phyloP scores from a whole-genome alignment of 2,113 vertebrate genomes.

The Miniopterus natalensis region DNA sequence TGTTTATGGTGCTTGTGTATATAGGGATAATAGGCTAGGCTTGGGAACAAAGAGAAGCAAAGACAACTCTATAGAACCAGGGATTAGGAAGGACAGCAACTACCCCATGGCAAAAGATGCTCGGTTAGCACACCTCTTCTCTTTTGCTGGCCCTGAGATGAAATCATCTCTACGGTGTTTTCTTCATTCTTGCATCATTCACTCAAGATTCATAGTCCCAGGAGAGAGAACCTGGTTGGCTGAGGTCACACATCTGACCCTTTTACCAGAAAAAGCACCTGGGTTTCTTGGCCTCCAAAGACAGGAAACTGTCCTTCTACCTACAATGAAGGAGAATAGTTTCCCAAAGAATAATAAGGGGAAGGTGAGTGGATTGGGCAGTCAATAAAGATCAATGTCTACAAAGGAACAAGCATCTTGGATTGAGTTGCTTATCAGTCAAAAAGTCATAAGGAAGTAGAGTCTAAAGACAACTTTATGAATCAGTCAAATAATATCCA shows the following conservation, averaged over 20 bases:
- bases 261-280: neutral
- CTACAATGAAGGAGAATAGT: neutral
- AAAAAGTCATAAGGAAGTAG: neutral
- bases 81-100: neutral
- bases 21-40: neutral
- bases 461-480: neutral
- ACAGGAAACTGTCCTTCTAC: neutral
- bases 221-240: conserved; percentile 38
- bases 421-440: neutral
- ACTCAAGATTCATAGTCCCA: neutral
- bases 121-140: neutral
- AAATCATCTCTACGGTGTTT: conserved; percentile 25
- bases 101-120: neutral
- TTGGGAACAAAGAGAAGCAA: neutral
- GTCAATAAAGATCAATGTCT: neutral
- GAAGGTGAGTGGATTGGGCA: neutral
- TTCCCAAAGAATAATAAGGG: neutral
- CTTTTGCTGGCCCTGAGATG: neutral
- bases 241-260: neutral
- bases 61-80: neutral
- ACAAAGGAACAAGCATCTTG: neutral
- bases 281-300: neutral
- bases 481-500: neutral
- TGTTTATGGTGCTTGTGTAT: neutral
- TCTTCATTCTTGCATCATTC: conserved; percentile 11